These are phyloP conservation scores for Enoplosus armatus DNA, from an alignment of 2,797 vertebrate species.

Conservation along the genomic window DNA sequence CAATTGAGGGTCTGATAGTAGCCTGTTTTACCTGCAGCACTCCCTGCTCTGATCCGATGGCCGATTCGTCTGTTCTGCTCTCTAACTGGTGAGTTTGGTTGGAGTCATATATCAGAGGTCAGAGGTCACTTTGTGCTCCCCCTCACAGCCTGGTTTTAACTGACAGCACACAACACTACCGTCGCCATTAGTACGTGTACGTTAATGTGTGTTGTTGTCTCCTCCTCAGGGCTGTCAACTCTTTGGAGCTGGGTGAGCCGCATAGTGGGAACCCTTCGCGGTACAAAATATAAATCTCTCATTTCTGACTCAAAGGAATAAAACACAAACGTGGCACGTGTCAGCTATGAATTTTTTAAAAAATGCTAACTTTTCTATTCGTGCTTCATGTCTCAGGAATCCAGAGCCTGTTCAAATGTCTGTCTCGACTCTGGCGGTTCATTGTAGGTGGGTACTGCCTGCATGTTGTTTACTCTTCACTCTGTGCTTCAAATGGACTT, in stretches of 20 bases:
- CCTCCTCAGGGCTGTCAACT: slow-evolving; percentile 73
- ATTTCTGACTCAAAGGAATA: neutral
- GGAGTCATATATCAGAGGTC: neutral
- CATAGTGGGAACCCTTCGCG: slow-evolving; percentile 73
- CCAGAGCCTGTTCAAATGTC: slow-evolving; percentile 64
- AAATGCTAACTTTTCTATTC: neutral
- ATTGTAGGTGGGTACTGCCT: slow-evolving; percentile 64
- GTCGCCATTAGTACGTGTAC: neutral
- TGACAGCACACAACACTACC: neutral
- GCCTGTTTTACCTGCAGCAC: slow-evolving; percentile 61
- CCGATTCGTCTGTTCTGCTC: slow-evolving; percentile 79
- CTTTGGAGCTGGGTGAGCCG: slow-evolving; percentile 80
- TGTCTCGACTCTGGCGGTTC: slow-evolving; percentile 72
- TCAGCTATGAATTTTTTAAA: neutral
- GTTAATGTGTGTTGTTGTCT: neutral
- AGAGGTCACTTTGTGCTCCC: neutral
- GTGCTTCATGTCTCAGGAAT: slow-evolving; percentile 66
- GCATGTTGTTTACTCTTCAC: slow-evolving; percentile 24
- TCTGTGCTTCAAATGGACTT: slow-evolving; percentile 14
- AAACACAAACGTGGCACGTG: neutral
- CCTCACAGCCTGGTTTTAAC: neutral
- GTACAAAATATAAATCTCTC: slow-evolving; percentile 46
- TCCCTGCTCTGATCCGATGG: slow-evolving; percentile 80
- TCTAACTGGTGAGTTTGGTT: slow-evolving; percentile 74
- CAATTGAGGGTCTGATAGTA: neutral